Conservation (phyloP, 2,113 vertebrate genomes). For the Leuciscus idus region DNA sequence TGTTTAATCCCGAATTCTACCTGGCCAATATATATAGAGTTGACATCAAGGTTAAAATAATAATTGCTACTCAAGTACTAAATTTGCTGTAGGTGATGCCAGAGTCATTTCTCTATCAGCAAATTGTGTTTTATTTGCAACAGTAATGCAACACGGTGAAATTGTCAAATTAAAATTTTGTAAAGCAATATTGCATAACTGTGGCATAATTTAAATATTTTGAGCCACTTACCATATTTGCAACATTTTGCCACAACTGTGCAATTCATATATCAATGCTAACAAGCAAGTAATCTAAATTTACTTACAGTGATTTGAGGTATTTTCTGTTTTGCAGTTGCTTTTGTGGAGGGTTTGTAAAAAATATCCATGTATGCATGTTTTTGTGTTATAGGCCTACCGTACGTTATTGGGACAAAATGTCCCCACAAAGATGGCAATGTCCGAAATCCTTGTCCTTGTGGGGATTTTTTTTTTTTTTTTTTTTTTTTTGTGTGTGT, state of each 20-base stretch:
- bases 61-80: constrained; percentile 1
- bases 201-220: constrained; percentile 24
- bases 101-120: constrained; percentile 8
- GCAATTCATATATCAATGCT: neutral
- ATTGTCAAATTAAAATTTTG: neutral
- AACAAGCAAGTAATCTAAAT: neutral
- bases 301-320: neutral
- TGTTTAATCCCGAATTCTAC: neutral
- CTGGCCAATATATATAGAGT: neutral
- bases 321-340: neutral
- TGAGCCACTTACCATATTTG: neutral
- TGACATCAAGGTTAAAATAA: neutral
- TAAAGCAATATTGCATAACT: constrained; percentile 14
- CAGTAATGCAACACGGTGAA: constrained; percentile 37
- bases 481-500: too few species aligned
- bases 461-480: too few species aligned
- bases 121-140: constrained; percentile 38
- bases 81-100: constrained; percentile 26
- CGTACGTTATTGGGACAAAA: too few species aligned
- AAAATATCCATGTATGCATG: neutral
- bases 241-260: constrained; percentile 21
- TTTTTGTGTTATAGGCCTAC: neutral
- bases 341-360: neutral
- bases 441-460: too few species aligned
- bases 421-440: too few species aligned